Percentiles rank a stretch among this genome's conserved stretches.
These are phyloP conservation scores for Erithacus rubecula DNA, from an alignment of 2,797 vertebrate species.

Conservation along the genomic window DNA sequence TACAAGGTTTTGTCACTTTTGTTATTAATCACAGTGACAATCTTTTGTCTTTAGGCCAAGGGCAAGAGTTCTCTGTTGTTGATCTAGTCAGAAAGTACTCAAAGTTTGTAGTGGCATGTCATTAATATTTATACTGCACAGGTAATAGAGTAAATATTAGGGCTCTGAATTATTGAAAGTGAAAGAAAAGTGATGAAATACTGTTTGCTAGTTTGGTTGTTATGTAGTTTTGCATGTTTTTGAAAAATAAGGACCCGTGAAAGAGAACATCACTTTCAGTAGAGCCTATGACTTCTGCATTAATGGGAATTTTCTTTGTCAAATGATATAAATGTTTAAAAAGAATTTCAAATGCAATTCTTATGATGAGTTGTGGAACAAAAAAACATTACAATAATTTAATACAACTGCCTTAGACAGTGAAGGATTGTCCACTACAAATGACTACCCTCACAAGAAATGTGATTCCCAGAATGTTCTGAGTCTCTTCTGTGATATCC, in stretches of 20 bases:
- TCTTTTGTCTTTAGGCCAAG: conserved; percentile 85
- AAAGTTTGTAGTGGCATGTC: conserved; percentile 62
- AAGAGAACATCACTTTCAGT: conserved; percentile 30
- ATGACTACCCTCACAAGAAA: background rate
- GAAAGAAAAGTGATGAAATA: conserved; percentile 87
- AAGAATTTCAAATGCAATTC: conserved; percentile 1
- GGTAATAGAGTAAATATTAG: conserved; percentile 96
- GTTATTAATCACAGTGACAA: conserved; percentile 88
- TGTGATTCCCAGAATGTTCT: background rate
- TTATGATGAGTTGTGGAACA: conserved; percentile 9
- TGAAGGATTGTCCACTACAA: background rate
- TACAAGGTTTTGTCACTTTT: conserved; percentile 86
- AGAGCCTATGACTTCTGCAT: background rate
- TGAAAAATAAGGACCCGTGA: conserved; percentile 34
- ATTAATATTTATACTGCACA: conserved; percentile 94
- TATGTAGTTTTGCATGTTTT: conserved; percentile 71
- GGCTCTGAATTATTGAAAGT: conserved; percentile 90
- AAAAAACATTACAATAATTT: background rate
- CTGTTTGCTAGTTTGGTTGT: conserved; percentile 83
- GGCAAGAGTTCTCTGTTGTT: conserved; percentile 78
- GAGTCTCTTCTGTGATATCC: background rate
- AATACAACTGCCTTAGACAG: background rate
- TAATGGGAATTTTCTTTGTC: conserved; percentile 33
- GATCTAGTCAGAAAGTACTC: conserved; percentile 82
- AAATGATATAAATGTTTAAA: conserved; percentile 47